Conservation (phyloP, 2,797 vertebrate species). For the Neostethus bicornis region DNA sequence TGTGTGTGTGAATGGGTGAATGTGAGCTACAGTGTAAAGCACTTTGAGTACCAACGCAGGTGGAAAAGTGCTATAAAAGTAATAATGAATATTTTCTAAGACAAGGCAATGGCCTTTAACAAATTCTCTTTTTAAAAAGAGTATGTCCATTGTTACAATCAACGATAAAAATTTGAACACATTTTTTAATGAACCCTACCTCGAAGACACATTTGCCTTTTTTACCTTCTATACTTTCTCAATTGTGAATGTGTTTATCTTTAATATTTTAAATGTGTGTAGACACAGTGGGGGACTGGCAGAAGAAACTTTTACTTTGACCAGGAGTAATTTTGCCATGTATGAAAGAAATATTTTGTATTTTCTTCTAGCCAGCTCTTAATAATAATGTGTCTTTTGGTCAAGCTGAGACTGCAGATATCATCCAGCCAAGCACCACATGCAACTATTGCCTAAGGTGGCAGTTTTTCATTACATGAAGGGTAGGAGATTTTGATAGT, state of each 20-base stretch:
- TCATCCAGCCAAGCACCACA: background rate
- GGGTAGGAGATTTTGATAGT: background rate
- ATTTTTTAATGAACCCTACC: background rate
- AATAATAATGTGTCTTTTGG: conserved; percentile 1
- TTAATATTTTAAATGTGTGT: background rate
- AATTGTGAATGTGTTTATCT: background rate
- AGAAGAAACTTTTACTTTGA: background rate
- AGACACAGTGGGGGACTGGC: background rate
- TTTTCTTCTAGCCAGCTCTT: background rate
- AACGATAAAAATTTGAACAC: background rate
- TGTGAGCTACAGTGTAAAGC: too few species aligned
- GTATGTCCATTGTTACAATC: background rate
- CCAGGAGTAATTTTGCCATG: background rate
- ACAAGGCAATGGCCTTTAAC: background rate
- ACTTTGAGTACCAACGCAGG: too few species aligned
- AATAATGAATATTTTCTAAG: too few species aligned
- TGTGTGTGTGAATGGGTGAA: too few species aligned
- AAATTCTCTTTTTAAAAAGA: background rate
- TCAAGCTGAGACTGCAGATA: background rate
- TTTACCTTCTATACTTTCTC: background rate
- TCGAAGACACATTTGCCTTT: background rate
- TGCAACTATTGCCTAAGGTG: background rate
- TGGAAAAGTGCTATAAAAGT: too few species aligned
- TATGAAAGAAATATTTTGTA: background rate
- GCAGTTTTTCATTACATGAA: background rate